phyloP scores from a whole-genome alignment of 2,888 invertebrate genomes.

The Colostygia pectinataria region DNA sequence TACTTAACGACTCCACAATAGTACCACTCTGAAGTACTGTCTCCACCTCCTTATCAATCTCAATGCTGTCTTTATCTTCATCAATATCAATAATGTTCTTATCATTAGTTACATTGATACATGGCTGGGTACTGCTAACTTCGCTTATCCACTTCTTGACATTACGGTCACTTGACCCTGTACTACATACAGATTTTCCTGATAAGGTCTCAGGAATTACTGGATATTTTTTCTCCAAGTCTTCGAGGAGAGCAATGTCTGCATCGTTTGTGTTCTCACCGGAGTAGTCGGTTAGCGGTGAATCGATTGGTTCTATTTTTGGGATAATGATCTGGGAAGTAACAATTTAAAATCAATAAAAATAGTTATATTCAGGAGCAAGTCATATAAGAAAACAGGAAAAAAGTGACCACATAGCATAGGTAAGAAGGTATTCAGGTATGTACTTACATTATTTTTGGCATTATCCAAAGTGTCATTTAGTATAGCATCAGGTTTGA shows the following conservation, averaged over 20 bases:
- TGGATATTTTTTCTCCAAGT: constrained; percentile 60
- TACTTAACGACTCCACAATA: constrained; percentile 73
- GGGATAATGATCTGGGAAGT: constrained; percentile 62
- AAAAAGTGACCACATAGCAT: too few species aligned
- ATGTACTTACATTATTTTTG: constrained; percentile 56
- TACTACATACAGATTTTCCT: constrained; percentile 48
- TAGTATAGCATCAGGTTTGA: constrained; percentile 43
- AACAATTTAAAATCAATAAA: too few species aligned
- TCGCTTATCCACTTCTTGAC: constrained; percentile 71
- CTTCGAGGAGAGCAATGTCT: constrained; percentile 67
- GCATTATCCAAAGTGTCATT: constrained; percentile 40
- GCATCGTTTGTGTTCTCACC: constrained; percentile 71
- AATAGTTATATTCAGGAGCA: too few species aligned
- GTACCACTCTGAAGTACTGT: constrained; percentile 76
- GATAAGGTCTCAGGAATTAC: constrained; percentile 50
- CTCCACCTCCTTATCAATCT: constrained; percentile 78
- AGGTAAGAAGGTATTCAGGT: too few species aligned
- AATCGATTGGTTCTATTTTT: constrained; percentile 71
- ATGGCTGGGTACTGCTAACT: constrained; percentile 76
- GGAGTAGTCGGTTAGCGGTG: constrained; percentile 70
- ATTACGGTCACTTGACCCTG: constrained; percentile 45
- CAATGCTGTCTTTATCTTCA: constrained; percentile 66
- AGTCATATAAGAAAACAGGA: too few species aligned
- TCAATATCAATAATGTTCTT: constrained; percentile 50
- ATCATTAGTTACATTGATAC: constrained; percentile 55